Evolutionary conservation across 2,888 invertebrate genomes (phyloP), one percentile per base, ranked within the genome.

Genomic region (Melanostoma mellinum): DNA sequence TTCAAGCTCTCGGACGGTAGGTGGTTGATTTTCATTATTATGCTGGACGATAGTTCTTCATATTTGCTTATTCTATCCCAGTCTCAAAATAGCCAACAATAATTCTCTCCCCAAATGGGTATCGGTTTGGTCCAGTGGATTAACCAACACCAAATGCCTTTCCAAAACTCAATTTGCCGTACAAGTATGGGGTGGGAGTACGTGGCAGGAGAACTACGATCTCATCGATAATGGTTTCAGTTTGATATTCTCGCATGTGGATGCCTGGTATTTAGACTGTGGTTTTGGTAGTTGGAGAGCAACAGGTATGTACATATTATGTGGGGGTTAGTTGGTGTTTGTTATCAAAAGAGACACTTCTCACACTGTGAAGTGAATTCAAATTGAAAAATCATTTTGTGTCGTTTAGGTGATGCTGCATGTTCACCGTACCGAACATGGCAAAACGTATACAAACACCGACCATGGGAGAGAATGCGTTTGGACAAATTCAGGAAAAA

Each of bases 241-340:
- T 73, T 92, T 96, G 63, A 94, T 97, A 72, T 91, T 97, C 74
- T 96, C 96, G 10, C 97, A 97, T 91, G 96, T 96, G 69, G 97
- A 97, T 89, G 96, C 96, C 3, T 96, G 96, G 96, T 97, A 97
- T 91, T 92, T 97, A 86, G 97, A 97, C 90, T 97, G 97, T 89
- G 97, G 97, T 1, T 96, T 96, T 89, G 96, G 96, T 0, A 94
- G 94, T 85, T 97, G 97, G 97, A 93, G 96, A 33, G 95, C 96
- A 88, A 94, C 94, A 36, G 91, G 91, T 72, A 58, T 52, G 67
- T 73, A 46, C 0, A 20, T 20, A 20, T 20, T 20, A 20, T 20
- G 20, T 20, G 20, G 20, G 20, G 20, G 20, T 0, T 20, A 1
- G 20, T 20, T 20, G 20, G 20, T 20, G 20, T 20, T 20, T 20